Evolutionary conservation across 2,113 vertebrate genomes (phyloP), one percentile per base, ranked within the genome.

Genomic region (Marmota monax): DNA sequence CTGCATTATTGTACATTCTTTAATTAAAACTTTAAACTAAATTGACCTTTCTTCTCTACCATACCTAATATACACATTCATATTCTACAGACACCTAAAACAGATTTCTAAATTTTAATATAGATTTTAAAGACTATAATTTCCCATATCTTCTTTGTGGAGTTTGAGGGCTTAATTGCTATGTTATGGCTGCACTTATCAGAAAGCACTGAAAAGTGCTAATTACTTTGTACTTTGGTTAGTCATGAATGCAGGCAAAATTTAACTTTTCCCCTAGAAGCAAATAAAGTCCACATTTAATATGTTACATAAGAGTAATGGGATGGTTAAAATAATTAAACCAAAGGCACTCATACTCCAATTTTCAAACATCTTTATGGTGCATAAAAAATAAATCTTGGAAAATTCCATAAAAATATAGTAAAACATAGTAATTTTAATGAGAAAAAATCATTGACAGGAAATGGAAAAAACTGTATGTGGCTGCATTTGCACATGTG

Each of bases 321-420:
- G 97, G 98, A 98, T 98, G 72, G 98, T 98, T 98, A 98, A 98
- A 98, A 98, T 98, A 98, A 98, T 98, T 98, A 98, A 97, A 67
- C 69, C 94, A 97, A 98, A 96, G 86, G 63, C 95, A 97, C 93
- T 96, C 74, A 95, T 97, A 95, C 32, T 97, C 95, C 79, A 97
- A 95, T 86, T 96, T 98, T 97, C 89, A 93, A 97, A 95, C 58
- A 93, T 97, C 94, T 97, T 74, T 97, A 95, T 97, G 76, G 70
- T 93, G 79, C 87, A 98, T 97, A 97, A 98, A 98, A 45, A 45
- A 98, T 97, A 95, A 98, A 96, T 98, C 78, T 98, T 86, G 67
- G 53, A 95, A 98, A 98, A 94, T 97, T 97, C 82, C 82, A 65
- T 69, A 94, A 95, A 13, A 0, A 87, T 0, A 80, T 58, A 58